Evolutionary conservation across 1,140 invertebrate genomes (phyloP).

Genomic region (Zaprionus kolodkinae): DNA sequence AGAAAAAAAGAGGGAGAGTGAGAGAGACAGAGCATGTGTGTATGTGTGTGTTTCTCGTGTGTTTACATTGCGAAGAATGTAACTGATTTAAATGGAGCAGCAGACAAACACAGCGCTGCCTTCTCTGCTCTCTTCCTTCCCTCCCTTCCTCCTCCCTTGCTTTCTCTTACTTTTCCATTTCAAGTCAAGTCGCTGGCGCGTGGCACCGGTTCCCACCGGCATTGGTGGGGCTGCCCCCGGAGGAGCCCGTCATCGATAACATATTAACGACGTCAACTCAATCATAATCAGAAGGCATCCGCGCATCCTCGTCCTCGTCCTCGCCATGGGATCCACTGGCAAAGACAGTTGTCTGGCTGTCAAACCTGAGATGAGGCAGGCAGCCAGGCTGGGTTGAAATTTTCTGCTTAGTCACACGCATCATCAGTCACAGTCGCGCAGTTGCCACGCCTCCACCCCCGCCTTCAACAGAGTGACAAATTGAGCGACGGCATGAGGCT

Average conservation of each 20-base stretch:
- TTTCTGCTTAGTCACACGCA: conserved; percentile 74
- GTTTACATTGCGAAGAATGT: conserved; percentile 54
- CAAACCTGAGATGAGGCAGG: not conserved
- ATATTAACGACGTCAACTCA: conserved; percentile 74
- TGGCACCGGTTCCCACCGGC: conserved; percentile 13
- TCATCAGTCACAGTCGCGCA: conserved; percentile 54
- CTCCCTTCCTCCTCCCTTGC: not conserved
- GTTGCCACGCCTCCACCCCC: conserved; percentile 24
- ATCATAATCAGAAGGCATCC: conserved; percentile 60
- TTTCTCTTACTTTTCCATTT: not conserved
- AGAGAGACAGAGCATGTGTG: not conserved
- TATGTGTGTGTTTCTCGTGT: conserved; percentile 16
- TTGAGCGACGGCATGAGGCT: conserved; percentile 44
- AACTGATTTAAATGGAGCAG: conserved; percentile 77
- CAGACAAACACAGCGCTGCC: conserved; percentile 45
- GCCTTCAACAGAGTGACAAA: conserved; percentile 54
- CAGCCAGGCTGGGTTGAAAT: conserved; percentile 29
- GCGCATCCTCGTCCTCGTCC: not conserved
- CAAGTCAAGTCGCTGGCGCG: conserved; percentile 9
- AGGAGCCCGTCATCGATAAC: conserved; percentile 54
- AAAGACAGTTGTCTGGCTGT: conserved; percentile 4
- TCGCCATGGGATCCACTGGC: not conserved
- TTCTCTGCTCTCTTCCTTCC: not conserved
- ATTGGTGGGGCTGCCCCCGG: not conserved
- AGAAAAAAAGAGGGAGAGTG: not conserved